Evolutionary conservation across 2,113 vertebrate genomes (phyloP).

Genomic region (Recurvirostra avosetta): DNA sequence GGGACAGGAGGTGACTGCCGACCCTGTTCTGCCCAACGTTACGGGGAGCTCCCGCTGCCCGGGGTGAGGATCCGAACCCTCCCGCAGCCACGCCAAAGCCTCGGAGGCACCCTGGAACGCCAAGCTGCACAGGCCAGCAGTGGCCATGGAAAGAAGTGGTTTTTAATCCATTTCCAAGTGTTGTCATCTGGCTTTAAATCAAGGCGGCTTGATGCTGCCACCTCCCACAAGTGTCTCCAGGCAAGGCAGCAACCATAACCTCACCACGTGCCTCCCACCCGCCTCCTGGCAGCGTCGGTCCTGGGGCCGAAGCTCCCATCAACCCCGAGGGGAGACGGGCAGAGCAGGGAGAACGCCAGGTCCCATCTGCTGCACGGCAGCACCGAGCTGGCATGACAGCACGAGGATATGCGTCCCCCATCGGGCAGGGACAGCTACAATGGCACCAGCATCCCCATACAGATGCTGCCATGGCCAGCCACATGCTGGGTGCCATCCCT

Average conservation of each 20-base stretch:
- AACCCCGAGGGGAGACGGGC: background rate
- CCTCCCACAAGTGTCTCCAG: constrained; percentile 49
- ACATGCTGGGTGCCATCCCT: rapidly evolving
- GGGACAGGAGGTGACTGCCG: background rate
- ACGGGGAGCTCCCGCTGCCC: background rate
- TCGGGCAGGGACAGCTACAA: background rate
- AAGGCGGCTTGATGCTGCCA: constrained; percentile 9
- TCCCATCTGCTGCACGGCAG: background rate
- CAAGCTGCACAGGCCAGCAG: background rate
- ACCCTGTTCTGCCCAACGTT: background rate
- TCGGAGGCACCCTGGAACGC: background rate
- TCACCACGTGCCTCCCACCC: background rate
- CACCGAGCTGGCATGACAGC: rapidly evolving
- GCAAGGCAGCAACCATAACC: background rate
- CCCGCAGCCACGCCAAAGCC: background rate
- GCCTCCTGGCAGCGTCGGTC: background rate
- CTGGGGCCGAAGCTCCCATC: background rate
- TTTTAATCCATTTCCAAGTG: constrained; percentile 53
- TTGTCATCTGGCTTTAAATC: constrained; percentile 65
- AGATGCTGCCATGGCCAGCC: background rate
- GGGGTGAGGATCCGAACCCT: background rate
- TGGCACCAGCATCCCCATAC: background rate
- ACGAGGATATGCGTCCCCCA: rapidly evolving
- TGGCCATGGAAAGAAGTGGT: constrained; percentile 45
- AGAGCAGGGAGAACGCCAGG: background rate